Conservation (phyloP, 2,113 vertebrate species). For the Todiramphus chloris region DNA sequence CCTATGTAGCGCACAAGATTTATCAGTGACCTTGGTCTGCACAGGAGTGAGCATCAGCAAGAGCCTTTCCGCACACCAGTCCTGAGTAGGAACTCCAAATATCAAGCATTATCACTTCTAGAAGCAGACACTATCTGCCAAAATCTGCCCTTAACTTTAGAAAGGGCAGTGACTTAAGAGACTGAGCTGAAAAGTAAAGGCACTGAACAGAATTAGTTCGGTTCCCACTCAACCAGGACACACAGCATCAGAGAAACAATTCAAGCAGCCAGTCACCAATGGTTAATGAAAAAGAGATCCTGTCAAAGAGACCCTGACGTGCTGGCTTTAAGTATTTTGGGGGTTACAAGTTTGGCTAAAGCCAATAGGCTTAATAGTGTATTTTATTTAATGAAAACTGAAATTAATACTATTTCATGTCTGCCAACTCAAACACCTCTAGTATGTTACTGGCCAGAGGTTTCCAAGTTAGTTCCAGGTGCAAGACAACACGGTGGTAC, state of each 20-base stretch:
- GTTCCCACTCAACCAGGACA: background rate
- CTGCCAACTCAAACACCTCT: background rate
- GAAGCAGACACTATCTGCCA: background rate
- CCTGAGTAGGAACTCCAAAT: too few relatives aligned
- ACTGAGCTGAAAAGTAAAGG: too few relatives aligned
- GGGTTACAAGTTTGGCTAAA: background rate
- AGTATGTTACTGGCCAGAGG: background rate
- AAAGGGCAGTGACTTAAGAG: too few relatives aligned
- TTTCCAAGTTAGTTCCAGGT: background rate
- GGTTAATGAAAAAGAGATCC: background rate
- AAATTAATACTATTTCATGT: background rate
- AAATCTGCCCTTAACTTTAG: too few relatives aligned
- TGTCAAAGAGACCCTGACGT: background rate
- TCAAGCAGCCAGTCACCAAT: background rate
- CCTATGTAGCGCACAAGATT: background rate
- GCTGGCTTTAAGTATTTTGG: background rate
- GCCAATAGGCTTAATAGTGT: background rate
- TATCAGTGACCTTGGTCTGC: too few relatives aligned
- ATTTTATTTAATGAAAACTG: background rate
- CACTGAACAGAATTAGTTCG: background rate
- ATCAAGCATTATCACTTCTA: background rate
- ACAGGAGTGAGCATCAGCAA: too few relatives aligned
- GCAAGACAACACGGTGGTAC: fast-evolving
- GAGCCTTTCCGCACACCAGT: background rate
- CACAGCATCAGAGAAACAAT: background rate